Evolutionary conservation across 2,113 vertebrate species (phyloP), one percentile per base, ranked within the genome.

Genomic region (Salvelinus namaycush): DNA sequence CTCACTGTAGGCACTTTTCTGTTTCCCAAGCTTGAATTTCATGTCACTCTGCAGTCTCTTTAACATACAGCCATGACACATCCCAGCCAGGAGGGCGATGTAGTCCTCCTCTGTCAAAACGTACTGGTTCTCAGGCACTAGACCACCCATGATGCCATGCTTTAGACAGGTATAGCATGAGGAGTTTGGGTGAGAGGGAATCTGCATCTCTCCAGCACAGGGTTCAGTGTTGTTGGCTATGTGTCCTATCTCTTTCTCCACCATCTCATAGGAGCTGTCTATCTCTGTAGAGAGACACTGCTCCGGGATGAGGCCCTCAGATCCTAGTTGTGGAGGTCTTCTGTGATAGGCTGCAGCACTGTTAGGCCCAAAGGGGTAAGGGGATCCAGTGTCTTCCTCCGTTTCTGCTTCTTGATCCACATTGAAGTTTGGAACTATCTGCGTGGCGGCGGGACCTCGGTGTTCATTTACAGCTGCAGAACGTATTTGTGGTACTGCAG

Each of bases 31-130:
- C 83, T 94, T 91, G 79, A 98, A 96, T 24, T 91, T 59, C 0
- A 92, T 91, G 6, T 92, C 81, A 64, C 77, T 85, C 62, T 87
- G 78, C 13, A 99, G 76, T 74, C 96, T 93, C 68, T 82, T 87
- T 68, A 95, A 76, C 20, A 99, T 92, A 94, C 97, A 98, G 0
- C 87, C 71, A 2, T 94, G 93, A 20, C 91, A 94, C 67, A 97
- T 94, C 9, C 97, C 97, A 5, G 95, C 93, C 70, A 98, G 85
- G 0, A 99, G 93, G 9, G 90, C 91, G 60, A 72, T 74, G 82
- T 95, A 95, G 84, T 98, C 97, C 1, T 88, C 81, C 1, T 90
- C 87, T 5, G 86, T 89, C 87, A 99, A 88, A 24, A 82, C 64
- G 4, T 93, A 94, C 64, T 89, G 87, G 0, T 81, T 73, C 9